Evolutionary conservation across 37 sponge, comb jelly and placozoan species (phyloP).

Genomic region (Petrosia ficiformis): DNA sequence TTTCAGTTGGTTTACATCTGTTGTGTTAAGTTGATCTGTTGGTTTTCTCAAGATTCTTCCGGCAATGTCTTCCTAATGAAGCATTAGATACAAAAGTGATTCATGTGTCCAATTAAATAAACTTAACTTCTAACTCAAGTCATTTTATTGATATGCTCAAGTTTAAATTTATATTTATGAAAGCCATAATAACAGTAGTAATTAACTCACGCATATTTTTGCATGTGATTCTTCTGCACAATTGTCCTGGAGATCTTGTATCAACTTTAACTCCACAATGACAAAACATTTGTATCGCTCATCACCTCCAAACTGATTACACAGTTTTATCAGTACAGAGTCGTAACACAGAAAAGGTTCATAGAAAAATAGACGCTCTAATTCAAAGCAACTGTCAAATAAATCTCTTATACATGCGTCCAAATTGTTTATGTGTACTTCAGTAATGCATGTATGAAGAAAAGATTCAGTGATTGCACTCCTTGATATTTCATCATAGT

Average conservation of each 20-base stretch:
- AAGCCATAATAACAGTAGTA: too few relatives aligned
- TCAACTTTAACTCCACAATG: neutral
- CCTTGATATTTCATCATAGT: too few relatives aligned
- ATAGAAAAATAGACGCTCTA: neutral
- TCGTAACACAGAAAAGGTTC: neutral
- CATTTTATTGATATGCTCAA: too few relatives aligned
- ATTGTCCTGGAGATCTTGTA: neutral
- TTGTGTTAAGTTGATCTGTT: neutral
- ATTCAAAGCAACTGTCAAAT: neutral
- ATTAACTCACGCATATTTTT: neutral
- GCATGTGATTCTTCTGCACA: neutral
- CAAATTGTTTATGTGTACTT: neutral
- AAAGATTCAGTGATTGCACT: neutral
- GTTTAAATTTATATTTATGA: too few relatives aligned
- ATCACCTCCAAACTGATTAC: neutral
- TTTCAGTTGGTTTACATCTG: neutral
- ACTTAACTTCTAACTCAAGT: too few relatives aligned
- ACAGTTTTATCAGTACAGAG: neutral
- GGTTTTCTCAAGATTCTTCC: neutral
- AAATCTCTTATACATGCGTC: neutral
- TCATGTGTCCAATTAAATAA: too few relatives aligned
- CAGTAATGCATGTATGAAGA: neutral
- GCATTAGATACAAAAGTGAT: too few relatives aligned
- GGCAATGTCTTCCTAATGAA: too few relatives aligned
- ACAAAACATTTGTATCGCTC: neutral